These are phyloP conservation scores for Lutjanus campechanus DNA, from an alignment of 2,797 vertebrate species.

Conservation along the genomic window DNA sequence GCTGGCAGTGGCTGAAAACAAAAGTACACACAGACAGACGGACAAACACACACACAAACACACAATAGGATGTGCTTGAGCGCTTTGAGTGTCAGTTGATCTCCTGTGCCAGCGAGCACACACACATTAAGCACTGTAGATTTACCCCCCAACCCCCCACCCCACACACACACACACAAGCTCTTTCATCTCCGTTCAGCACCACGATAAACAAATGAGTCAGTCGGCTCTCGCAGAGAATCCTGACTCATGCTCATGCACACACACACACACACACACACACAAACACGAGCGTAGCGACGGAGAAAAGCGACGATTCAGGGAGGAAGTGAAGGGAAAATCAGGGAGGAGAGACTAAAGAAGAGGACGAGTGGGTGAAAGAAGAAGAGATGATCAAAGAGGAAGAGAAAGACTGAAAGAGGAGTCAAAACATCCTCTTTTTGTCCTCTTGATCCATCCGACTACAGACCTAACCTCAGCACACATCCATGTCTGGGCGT, in stretches of 20 bases:
- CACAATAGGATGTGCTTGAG: conserved; percentile 42
- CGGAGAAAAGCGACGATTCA: not conserved
- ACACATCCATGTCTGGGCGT: not conserved
- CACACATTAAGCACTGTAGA: conserved; percentile 31
- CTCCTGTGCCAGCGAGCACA: conserved; percentile 33
- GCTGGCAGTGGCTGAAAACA: conserved; percentile 44
- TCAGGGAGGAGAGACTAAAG: not conserved
- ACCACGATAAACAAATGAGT: conserved; percentile 81
- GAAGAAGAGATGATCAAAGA: conserved; percentile 30
- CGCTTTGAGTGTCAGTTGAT: conserved; percentile 51
- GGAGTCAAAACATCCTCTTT: conserved; percentile 40
- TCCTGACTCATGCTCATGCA: conserved; percentile 75
- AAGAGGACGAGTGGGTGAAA: conserved; percentile 17
- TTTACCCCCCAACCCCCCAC: conserved; percentile 27
- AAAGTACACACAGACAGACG: conserved; percentile 36
- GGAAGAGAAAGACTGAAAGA: conserved; percentile 14
- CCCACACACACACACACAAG: conserved; percentile 33
- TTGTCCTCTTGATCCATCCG: not conserved
- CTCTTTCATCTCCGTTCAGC: conserved; percentile 63
- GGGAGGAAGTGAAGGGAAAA: not conserved
- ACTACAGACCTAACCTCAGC: conserved; percentile 31
- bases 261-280: conserved; percentile 15
- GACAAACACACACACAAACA: conserved; percentile 39
- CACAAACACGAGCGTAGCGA: not conserved
- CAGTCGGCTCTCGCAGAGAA: conserved; percentile 72